Percentiles rank a stretch among this genome's conserved stretches.
These are phyloP conservation scores for Helicoverpa armigera DNA, from an alignment of 1,140 invertebrate species.

Conservation along the genomic window DNA sequence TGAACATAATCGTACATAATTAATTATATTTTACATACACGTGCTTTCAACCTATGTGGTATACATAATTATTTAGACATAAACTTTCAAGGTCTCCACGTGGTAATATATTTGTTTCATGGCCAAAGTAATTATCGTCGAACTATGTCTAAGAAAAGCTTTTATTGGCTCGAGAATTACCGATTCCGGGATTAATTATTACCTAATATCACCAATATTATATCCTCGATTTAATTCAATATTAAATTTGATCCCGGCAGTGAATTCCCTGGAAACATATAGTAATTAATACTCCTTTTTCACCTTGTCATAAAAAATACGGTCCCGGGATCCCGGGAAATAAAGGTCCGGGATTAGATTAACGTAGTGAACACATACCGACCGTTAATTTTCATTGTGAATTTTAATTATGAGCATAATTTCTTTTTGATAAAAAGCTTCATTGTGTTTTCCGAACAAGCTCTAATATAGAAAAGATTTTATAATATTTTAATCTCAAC, in stretches of 20 bases:
- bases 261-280: not conserved
- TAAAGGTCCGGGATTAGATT: constrained; percentile 9
- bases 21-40: constrained; percentile 28
- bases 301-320: not conserved
- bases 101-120: constrained; percentile 29
- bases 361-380: not conserved
- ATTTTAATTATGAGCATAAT: not conserved
- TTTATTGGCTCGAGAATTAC: not conserved
- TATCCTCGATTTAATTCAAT: too few relatives aligned
- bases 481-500: not conserved
- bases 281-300: not conserved
- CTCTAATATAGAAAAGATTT: not conserved
- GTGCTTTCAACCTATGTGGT: not conserved
- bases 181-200: not conserved
- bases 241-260: too few relatives aligned
- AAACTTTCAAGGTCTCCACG: constrained; percentile 8
- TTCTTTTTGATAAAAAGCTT: not conserved
- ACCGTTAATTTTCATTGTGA: constrained; percentile 4
- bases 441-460: not conserved
- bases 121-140: constrained; percentile 2
- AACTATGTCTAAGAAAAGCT: not conserved
- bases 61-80: not conserved
- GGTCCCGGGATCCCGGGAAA: not conserved
- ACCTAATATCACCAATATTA: too few relatives aligned
- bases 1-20: constrained; percentile 17